These are phyloP conservation scores for Epinotia bilunana DNA, from an alignment of 2,888 invertebrate species.

Conservation along the genomic window DNA sequence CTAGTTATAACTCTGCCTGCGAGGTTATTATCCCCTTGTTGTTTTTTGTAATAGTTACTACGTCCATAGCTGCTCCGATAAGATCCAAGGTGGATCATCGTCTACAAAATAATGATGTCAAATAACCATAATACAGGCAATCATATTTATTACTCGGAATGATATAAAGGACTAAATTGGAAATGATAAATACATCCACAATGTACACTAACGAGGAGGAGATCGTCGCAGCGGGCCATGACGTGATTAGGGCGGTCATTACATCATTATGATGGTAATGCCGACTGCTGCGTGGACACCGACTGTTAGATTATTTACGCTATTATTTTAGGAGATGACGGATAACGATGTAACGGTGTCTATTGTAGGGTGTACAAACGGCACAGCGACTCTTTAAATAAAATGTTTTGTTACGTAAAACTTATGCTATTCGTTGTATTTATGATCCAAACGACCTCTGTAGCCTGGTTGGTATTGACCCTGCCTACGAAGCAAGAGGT, in stretches of 20 bases:
- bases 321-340: constrained; percentile 34
- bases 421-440: neutral
- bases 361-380: neutral
- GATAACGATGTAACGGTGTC: constrained; percentile 11
- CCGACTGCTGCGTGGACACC: constrained; percentile 46
- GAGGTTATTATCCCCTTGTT: too few relatives aligned
- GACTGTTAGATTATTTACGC: constrained; percentile 25
- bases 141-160: constrained; percentile 43
- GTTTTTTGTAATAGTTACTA: too few relatives aligned
- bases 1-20: too few relatives aligned
- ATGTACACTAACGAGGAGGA: constrained; percentile 58
- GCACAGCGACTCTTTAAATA: neutral
- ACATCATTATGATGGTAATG: constrained; percentile 63
- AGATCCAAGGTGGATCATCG: constrained; percentile 16
- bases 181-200: constrained; percentile 54
- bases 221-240: constrained; percentile 61
- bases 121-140: constrained; percentile 41
- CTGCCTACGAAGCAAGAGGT: too few relatives aligned
- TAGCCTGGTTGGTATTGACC: too few relatives aligned
- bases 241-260: constrained; percentile 59
- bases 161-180: constrained; percentile 52
- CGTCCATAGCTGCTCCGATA: neutral
- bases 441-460: too few relatives aligned
- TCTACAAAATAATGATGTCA: constrained; percentile 33
- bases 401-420: neutral